phyloP scores from a whole-genome alignment of 2,113 vertebrate genomes.

The Miniopterus natalensis region DNA sequence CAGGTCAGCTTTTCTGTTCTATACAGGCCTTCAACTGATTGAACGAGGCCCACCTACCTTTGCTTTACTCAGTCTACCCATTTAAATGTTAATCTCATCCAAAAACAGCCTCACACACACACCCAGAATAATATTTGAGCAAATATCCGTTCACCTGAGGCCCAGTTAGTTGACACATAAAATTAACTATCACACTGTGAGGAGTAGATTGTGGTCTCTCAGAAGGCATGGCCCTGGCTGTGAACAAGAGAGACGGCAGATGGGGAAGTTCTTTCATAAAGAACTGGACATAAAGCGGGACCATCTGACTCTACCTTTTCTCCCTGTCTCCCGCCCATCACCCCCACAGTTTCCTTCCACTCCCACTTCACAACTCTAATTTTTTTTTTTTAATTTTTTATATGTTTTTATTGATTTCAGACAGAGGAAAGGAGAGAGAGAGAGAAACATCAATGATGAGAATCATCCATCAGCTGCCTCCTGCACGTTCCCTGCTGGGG shows the following conservation, averaged over 20 bases:
- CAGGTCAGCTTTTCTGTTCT: background rate
- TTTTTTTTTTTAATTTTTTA: background rate
- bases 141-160: background rate
- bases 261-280: background rate
- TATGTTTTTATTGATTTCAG: too few relatives aligned
- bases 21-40: background rate
- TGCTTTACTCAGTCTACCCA: background rate
- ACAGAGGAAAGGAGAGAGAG: too few relatives aligned
- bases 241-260: background rate
- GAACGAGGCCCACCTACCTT: background rate
- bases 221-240: background rate
- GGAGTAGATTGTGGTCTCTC: background rate
- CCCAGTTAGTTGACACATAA: background rate
- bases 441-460: too few relatives aligned
- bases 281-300: background rate
- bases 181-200: background rate
- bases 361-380: background rate
- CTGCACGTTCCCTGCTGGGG: too few relatives aligned
- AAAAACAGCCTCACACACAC: background rate
- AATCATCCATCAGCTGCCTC: too few relatives aligned
- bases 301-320: background rate
- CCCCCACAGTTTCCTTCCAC: background rate
- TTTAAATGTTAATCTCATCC: background rate
- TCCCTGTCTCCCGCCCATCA: rapidly evolving
- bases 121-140: background rate